Base-by-base conservation (phyloP, 2,113 vertebrate genomes). In the Manacus vitellinus region DNA sequence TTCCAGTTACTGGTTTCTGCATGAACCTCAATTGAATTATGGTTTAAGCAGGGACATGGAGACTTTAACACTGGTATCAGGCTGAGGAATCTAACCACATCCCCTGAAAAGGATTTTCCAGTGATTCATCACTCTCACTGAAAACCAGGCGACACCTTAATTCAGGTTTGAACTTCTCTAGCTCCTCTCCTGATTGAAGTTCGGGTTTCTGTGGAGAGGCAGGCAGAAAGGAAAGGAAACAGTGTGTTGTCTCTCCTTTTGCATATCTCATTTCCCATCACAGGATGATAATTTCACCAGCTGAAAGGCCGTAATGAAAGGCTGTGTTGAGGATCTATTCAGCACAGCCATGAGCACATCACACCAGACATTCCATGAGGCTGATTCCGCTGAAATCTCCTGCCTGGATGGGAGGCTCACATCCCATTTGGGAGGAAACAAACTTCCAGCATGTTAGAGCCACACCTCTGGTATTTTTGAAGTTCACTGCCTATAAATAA, bases 1-100 rank as follows among this genome's bases (percentile, higher is more conserved):
- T 91, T 94, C 80, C 93, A 87, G 56, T 97, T 91, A 84, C 72
- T 95, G 83, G 73, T 95, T 97, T 95, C 93, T 91, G 68, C 91
- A 75, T 68, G 84, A 94, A 79, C 80, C 86, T 92, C 94, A 88
- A 71, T 31, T 94, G 90, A 93, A 74, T 86, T 92, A 90, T 30
- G 76, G 73, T 95, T 94, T 95, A 94, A 84, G 73, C 80, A 61
- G 86, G 52, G 84, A 89, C 80, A 59, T 75, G 76, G 61, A 52
- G 96, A 72, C 93, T 95, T 95, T 95, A 94, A 92, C 94, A 94
- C 73, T 14, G 55, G 89, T 71, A 80, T 89, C 76, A 44, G 86
- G 61, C 78, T 74, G 71, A 91, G 75, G 78, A 93, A 88, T 93
- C 78, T 92, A 97, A 92, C 95, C 86, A 54, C 84, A 89, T 73